Conservation (phyloP, 2,888 invertebrate species). For the Melipona beecheii region DNA sequence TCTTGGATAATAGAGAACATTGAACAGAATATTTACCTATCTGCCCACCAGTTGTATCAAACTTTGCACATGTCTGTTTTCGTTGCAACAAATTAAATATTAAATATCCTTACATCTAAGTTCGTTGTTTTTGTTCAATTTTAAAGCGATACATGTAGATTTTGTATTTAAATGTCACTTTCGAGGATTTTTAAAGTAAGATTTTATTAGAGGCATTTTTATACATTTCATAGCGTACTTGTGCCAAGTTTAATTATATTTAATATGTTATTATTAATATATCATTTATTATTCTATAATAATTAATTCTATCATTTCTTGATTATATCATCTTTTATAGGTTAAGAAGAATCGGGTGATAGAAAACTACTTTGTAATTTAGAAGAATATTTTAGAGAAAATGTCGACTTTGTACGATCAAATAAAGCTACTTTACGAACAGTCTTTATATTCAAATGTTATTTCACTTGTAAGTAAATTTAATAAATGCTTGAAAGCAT, state of each 20-base stretch:
- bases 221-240: not conserved
- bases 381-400: slow-evolving; percentile 25
- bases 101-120: not conserved
- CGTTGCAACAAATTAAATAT: not conserved
- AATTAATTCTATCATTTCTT: not conserved
- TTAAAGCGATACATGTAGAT: slow-evolving; percentile 26
- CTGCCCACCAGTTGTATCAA: no score
- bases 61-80: no score
- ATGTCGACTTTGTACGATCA: slow-evolving; percentile 88
- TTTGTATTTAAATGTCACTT: slow-evolving; percentile 32
- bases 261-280: no score
- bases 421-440: slow-evolving; percentile 89
- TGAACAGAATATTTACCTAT: no score
- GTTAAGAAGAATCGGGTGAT: slow-evolving; percentile 34
- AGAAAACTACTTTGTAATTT: slow-evolving; percentile 12
- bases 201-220: slow-evolving; percentile 5
- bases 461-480: slow-evolving; percentile 87
- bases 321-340: slow-evolving; percentile 27
- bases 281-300: no score
- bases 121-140: slow-evolving; percentile 6
- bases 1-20: no score
- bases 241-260: not conserved
- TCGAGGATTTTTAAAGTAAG: slow-evolving; percentile 13
- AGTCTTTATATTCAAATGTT: slow-evolving; percentile 90
- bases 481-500: slow-evolving; percentile 3